These are phyloP conservation scores for Neodontobutis hainanensis DNA, from an alignment of 2,113 vertebrate species.

Conservation along the genomic window DNA sequence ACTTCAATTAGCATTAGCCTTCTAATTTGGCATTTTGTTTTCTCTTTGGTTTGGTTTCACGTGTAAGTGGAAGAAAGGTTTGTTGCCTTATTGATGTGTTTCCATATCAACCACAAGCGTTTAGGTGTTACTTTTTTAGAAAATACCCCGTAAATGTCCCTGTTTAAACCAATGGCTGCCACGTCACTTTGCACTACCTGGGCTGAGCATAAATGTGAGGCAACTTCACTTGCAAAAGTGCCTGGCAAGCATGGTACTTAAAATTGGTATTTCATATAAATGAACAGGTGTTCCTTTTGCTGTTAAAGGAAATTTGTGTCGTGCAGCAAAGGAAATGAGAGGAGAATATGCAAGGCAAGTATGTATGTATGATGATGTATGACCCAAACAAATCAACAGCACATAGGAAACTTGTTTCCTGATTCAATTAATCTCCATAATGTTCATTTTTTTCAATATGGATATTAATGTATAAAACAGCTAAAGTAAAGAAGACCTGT, in stretches of 20 bases:
- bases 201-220: no score
- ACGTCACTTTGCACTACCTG: no score
- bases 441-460: conserved; percentile 31
- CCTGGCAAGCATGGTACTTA: conserved; percentile 21
- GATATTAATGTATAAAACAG: conserved; percentile 17
- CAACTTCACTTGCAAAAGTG: conserved; percentile 35
- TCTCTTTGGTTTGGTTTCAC: no score
- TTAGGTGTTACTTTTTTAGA: no score
- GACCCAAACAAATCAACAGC: conserved; percentile 57
- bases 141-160: no score
- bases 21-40: no score
- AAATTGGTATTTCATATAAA: conserved; percentile 66
- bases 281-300: conserved; percentile 51
- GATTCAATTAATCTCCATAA: conserved; percentile 67
- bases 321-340: conserved; percentile 32
- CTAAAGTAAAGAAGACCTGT: not conserved
- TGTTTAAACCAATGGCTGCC: no score
- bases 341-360: conserved; percentile 39
- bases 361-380: conserved; percentile 58
- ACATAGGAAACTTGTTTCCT: conserved; percentile 19
- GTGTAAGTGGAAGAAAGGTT: no score
- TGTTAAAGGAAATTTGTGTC: conserved; percentile 36
- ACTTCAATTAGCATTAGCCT: no score
- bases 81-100: no score
- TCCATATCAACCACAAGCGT: no score